These are phyloP conservation scores for Petrocephalus sullivani DNA, from an alignment of 2,797 vertebrate genomes.

Conservation along the genomic window DNA sequence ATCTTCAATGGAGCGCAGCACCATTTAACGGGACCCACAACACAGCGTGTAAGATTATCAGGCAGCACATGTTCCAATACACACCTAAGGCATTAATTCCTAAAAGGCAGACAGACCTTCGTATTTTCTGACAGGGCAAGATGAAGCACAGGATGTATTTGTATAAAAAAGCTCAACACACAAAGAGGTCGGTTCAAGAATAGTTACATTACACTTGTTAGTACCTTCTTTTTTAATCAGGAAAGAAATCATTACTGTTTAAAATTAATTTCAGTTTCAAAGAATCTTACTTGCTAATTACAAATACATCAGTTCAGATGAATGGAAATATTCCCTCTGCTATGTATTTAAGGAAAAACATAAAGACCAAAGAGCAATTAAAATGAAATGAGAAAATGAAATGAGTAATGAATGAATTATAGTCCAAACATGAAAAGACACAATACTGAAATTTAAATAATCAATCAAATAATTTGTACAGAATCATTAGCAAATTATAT, in stretches of 20 bases:
- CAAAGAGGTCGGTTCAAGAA: not conserved
- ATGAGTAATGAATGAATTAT: not conserved
- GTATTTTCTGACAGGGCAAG: not conserved
- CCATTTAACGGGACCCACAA: not conserved
- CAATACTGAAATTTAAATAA: constrained; percentile 25
- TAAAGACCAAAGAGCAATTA: not conserved
- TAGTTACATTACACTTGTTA: not conserved
- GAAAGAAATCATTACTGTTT: not conserved
- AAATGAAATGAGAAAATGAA: not conserved
- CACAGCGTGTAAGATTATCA: not conserved
- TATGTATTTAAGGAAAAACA: not conserved
- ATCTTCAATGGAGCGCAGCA: not conserved
- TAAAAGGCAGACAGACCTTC: not conserved
- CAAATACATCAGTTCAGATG: not conserved
- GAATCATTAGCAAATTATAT: not conserved
- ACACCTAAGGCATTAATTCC: not conserved
- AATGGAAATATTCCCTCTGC: not conserved
- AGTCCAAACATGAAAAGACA: not conserved
- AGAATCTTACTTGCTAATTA: not conserved
- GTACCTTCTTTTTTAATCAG: not conserved
- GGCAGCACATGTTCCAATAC: not conserved
- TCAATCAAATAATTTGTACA: constrained; percentile 2
- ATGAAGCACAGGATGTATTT: not conserved
- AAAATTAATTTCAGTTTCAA: not conserved
- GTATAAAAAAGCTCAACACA: not conserved